Base-by-base conservation (phyloP, 2,113 vertebrate genomes). In the Rhea pennata region DNA sequence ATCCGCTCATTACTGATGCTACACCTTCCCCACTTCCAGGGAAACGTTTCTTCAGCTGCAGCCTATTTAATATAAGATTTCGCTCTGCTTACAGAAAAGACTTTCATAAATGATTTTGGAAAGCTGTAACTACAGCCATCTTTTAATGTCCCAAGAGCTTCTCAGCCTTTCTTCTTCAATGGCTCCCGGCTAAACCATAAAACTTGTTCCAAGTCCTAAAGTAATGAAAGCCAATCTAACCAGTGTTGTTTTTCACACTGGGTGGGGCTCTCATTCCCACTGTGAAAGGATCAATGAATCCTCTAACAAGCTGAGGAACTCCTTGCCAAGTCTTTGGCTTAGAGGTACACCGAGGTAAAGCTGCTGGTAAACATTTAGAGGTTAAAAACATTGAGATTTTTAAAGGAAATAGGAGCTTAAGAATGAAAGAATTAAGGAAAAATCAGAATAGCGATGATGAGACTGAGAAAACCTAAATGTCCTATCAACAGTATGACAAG, bases 161-260 rank as follows among this genome's bases (percentile, higher is more conserved):
- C 42, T 29, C 61, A 61, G 42, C 22, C 67, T 87, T 95, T 87
- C 58, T 89, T 92, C 58, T 83, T 87, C 6, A 0, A 48, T 46
- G 27, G 66, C 85, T 91, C 58, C 82, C 84, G 74, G 85, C 69
- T 94, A 93, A 93, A 84, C 71, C 67, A 67, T 89, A 91, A 89
- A 95, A 76, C 54, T 33, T 3, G 0, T 64, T 90, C 84, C 64
- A 83, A 90, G 67, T 42, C 59, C 67, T 74, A 64, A 70, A 88
- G 81, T 50, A 95, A 93, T 95, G 92, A 92, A 95, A 94, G 27
- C 15, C 67, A 90, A 94, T 77, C 92, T 78, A 79, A 50, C 1
- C 1, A 74, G 75, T n/a, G 75, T 58, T 85, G 46, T 48, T 92
- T 84, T 87, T 76, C 64, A 80, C 46, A 59, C 78, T 80, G 56